Conservation (phyloP, 1,140 invertebrate genomes). For the Papilio xuthus region DNA sequence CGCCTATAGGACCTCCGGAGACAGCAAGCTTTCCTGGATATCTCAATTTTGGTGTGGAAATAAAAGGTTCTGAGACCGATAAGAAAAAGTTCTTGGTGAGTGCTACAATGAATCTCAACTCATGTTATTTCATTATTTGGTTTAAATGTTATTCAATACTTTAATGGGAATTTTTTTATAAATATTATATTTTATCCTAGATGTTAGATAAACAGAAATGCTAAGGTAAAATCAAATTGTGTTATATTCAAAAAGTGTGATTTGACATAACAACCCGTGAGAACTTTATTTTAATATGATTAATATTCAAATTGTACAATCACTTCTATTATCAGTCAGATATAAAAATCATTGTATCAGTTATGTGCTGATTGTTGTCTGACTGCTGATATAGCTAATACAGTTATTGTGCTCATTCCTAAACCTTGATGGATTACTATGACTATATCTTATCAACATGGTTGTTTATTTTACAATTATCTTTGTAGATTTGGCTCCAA, state of each 20-base stretch:
- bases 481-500: background rate
- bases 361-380: too few species aligned
- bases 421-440: background rate
- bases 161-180: background rate
- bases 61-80: slow-evolving; percentile 51
- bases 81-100: slow-evolving; percentile 61
- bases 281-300: too few species aligned
- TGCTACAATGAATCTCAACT: slow-evolving; percentile 9
- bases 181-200: too few species aligned
- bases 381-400: too few species aligned
- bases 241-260: too few species aligned
- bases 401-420: too few species aligned
- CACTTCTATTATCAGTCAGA: too few species aligned
- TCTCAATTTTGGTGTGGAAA: slow-evolving; percentile 53
- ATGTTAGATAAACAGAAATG: too few species aligned
- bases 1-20: slow-evolving; percentile 50
- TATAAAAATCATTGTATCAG: too few species aligned
- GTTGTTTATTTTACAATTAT: background rate
- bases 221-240: too few species aligned
- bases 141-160: background rate
- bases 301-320: too few species aligned
- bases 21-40: slow-evolving; percentile 40
- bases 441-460: background rate
- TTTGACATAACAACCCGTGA: too few species aligned
- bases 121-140: background rate